These are phyloP conservation scores for Hyaena hyaena DNA, from an alignment of 2,113 vertebrate species.

Conservation along the genomic window DNA sequence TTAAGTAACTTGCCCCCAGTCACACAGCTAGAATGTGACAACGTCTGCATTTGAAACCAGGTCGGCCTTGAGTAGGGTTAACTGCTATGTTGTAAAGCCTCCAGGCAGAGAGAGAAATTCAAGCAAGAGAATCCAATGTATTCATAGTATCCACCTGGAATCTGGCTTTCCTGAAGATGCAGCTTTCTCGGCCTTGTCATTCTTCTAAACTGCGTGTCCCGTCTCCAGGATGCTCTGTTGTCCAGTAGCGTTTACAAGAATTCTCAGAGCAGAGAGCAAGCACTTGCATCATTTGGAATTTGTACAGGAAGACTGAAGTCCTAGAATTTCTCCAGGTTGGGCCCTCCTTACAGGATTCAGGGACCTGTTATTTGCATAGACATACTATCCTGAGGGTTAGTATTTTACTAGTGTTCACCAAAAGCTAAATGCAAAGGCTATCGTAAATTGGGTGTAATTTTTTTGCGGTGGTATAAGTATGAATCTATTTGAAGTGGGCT, in stretches of 20 bases:
- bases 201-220: not conserved
- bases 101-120: not conserved
- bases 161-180: not conserved
- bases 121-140: not conserved
- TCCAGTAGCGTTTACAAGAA: not conserved
- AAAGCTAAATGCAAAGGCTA: conserved; percentile 61
- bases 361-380: not conserved
- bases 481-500: conserved; percentile 82
- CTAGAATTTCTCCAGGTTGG: not conserved
- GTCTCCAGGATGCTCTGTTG: not conserved
- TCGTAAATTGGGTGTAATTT: conserved; percentile 76
- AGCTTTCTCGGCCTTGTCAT: not conserved
- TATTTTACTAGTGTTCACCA: conserved; percentile 31
- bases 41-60: not conserved
- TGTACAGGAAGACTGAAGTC: not conserved
- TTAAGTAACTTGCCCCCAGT: not conserved
- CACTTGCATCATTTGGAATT: not conserved
- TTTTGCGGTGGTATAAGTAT: conserved; percentile 73
- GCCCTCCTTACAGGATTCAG: not conserved
- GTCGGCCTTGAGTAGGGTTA: not conserved
- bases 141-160: not conserved
- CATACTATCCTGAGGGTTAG: conserved; percentile 56
- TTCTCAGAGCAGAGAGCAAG: not conserved
- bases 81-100: not conserved
- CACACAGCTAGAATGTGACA: not conserved